A percentile compares a stretch with the other conserved stretches of the same genome.
phyloP scores from a whole-genome alignment of 2,113 vertebrate genomes.

The Oostethus manadensis region DNA sequence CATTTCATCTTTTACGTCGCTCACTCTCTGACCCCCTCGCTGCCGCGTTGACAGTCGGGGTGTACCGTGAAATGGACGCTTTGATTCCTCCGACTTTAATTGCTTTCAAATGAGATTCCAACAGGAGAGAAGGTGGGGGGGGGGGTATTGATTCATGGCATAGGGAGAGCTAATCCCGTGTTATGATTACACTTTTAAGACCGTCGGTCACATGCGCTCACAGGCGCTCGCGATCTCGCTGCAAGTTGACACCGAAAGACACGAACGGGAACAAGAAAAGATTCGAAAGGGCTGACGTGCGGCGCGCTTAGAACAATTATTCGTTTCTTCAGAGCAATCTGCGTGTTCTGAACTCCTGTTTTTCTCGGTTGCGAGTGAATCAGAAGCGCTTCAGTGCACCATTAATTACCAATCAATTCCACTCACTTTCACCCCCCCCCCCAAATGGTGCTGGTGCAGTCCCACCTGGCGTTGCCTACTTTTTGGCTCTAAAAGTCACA shows the following conservation, averaged over 20 bases:
- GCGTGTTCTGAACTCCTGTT: too few species aligned
- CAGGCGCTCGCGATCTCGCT: conserved; percentile 35
- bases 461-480: not conserved
- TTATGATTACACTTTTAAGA: conserved; percentile 35
- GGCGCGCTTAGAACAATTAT: not conserved
- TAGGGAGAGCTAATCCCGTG: conserved; percentile 31
- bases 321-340: too few species aligned
- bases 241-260: conserved; percentile 15
- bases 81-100: conserved; percentile 52
- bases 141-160: conserved; percentile 46
- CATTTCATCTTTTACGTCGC: conserved; percentile 54
- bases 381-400: too few species aligned
- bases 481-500: conserved; percentile 47
- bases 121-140: not conserved
- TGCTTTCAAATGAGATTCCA: conserved; percentile 38
- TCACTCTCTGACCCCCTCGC: conserved; percentile 52
- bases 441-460: too few species aligned
- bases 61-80: conserved; percentile 38
- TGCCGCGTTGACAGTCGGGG: conserved; percentile 15
- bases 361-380: too few species aligned
- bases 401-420: not conserved
- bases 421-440: not conserved
- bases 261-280: not conserved
- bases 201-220: conserved; percentile 36
- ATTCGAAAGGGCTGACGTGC: not conserved